Evolutionary conservation across 2,797 vertebrate genomes (phyloP).

Genomic region (Pseudochromis fuscus): DNA sequence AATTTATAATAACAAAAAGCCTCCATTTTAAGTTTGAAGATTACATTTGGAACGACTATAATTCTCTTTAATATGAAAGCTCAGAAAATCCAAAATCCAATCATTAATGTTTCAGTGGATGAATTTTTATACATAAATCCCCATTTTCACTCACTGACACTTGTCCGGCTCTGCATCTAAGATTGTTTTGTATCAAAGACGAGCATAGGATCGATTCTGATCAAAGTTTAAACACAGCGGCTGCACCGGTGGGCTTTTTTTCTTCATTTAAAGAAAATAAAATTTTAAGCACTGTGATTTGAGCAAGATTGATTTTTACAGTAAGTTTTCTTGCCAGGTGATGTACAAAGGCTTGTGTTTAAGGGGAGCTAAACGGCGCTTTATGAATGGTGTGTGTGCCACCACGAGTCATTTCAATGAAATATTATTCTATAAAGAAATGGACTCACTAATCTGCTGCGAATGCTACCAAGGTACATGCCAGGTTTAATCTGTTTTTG

Average conservation of each 20-base stretch:
- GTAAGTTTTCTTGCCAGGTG: background rate
- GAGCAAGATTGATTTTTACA: background rate
- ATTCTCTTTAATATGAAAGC: too few species aligned
- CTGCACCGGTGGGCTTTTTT: background rate
- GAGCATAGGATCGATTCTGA: too few species aligned
- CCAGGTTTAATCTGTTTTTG: constrained; percentile 48
- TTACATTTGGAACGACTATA: too few species aligned
- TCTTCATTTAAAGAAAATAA: background rate
- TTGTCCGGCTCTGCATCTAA: too few species aligned
- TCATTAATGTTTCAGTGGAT: too few species aligned
- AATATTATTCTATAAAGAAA: constrained; percentile 48
- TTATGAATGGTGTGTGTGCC: constrained; percentile 8
- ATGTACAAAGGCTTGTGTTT: background rate
- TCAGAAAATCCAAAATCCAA: too few species aligned
- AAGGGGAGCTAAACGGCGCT: background rate
- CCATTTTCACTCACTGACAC: too few species aligned
- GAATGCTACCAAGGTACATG: constrained; percentile 46
- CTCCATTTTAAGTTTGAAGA: too few species aligned
- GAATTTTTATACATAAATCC: too few species aligned
- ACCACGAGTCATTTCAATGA: constrained; percentile 4
- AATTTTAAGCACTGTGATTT: background rate
- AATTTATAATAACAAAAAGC: too few species aligned
- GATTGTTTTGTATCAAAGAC: too few species aligned
- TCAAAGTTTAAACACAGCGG: background rate
- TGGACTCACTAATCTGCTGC: constrained; percentile 45